These are phyloP conservation scores for Dicranocentrus wangi DNA, from an alignment of 2,888 invertebrate species.

Conservation along the genomic window DNA sequence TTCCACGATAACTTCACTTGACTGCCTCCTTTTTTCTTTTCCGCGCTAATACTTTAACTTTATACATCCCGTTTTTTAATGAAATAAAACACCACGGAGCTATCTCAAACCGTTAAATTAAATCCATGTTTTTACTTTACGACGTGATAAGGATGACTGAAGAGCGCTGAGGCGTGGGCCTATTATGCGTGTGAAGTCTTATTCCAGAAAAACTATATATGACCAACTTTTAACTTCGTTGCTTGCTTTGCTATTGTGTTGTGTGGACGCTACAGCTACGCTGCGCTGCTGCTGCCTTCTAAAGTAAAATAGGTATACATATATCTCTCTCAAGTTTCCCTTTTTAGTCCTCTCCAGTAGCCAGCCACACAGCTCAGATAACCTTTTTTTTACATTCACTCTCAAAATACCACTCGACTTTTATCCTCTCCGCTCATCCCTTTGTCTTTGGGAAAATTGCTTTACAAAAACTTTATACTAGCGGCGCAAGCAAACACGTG, in stretches of 20 bases:
- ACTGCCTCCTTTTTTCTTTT: constrained; percentile 16
- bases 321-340: constrained; percentile 1
- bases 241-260: neutral
- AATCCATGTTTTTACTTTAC: constrained; percentile 61
- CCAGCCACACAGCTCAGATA: neutral
- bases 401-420: neutral
- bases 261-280: no score
- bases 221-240: neutral
- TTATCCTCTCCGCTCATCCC: constrained; percentile 27
- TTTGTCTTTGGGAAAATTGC: constrained; percentile 42
- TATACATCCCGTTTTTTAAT: constrained; percentile 42
- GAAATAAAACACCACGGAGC: constrained; percentile 55
- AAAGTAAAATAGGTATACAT: no score
- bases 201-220: neutral
- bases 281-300: no score
- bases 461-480: constrained; percentile 37
- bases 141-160: constrained; percentile 61
- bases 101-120: constrained; percentile 59
- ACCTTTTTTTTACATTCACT: constrained; percentile 22
- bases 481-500: constrained; percentile 41
- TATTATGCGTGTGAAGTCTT: constrained; percentile 19
- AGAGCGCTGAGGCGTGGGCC: constrained; percentile 24
- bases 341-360: neutral
- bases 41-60: neutral
- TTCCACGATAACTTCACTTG: constrained; percentile 53